Evolutionary conservation across 2,113 vertebrate species (phyloP).

Genomic region (Merops nubicus): DNA sequence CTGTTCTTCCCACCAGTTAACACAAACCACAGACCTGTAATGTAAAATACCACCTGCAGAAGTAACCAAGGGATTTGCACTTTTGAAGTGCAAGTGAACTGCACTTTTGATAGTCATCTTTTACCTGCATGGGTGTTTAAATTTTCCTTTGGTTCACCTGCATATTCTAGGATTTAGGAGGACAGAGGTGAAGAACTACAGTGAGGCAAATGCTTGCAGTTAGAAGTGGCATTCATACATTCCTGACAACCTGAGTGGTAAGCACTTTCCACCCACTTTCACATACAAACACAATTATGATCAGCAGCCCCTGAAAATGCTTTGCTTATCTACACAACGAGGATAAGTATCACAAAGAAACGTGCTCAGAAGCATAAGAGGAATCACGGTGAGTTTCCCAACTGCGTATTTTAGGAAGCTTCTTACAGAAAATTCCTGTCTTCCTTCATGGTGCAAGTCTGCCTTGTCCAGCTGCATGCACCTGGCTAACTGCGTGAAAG

Average conservation of each 20-base stretch:
- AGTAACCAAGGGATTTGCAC: background rate
- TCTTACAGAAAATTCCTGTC: background rate
- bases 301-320: background rate
- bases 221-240: background rate
- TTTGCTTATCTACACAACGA: fast-evolving
- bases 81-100: background rate
- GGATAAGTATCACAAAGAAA: background rate
- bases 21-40: background rate
- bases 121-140: fast-evolving
- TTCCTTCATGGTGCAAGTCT: fast-evolving
- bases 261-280: background rate
- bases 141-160: background rate
- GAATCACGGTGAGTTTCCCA: fast-evolving
- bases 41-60: background rate
- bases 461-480: background rate
- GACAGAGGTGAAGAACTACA: background rate
- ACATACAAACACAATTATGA: background rate
- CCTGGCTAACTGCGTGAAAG: background rate
- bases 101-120: background rate
- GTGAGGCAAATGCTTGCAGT: background rate
- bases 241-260: background rate
- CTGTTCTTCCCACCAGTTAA: background rate
- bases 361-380: fast-evolving
- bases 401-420: background rate
- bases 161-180: background rate